Evolutionary conservation across 2,888 invertebrate species (phyloP), one percentile per base, ranked within the genome.

Genomic region (Cotesia congregata): DNA sequence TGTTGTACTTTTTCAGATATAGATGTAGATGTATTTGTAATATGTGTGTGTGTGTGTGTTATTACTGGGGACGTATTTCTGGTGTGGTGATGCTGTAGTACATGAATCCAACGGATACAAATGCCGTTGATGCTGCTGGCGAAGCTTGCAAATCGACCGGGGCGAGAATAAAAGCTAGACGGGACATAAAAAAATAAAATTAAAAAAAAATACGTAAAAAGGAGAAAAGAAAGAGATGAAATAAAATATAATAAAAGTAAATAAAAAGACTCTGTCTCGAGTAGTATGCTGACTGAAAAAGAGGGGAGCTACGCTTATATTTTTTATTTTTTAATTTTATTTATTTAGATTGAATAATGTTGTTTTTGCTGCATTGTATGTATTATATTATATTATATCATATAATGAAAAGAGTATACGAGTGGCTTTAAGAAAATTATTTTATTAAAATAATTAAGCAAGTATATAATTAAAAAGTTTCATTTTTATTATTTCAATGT

Each of bases 21-120:
- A 30, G 30, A 30, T 30, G 30, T 30, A 30, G 30, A 30, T 30
- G 12, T 50, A 12, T 50, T 7, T 50, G 50, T 4, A 12, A 50
- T 50, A 0, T 12, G 50, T 50, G 50, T 12, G 50, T 50, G 50
- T 12, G 50, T 50, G 50, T 12, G 50, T 50, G 50, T 50, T 50
- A 12, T 50, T 50, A 12, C 50, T 50, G 50, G 50, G 50, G 12
- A 50, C 50, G 50, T 50, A 50, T 50, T 50, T 30, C 30, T 30
- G 30, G 30, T 3, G 60, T 60, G 60, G 60, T n/a, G 60, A 60
- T 17, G 62, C 15, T 62, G 17, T 15, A 15, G 60, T 60, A 62
- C 20, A 20, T 62, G 62, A 62, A 62, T 62, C 62, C 62, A n/a
- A n/a, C 12, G 62, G 62, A 62, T 62, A 62, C 62, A 20, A 62